phyloP scores from a whole-genome alignment of 2,797 vertebrate species.

The Hippopotamyrus pictus region DNA sequence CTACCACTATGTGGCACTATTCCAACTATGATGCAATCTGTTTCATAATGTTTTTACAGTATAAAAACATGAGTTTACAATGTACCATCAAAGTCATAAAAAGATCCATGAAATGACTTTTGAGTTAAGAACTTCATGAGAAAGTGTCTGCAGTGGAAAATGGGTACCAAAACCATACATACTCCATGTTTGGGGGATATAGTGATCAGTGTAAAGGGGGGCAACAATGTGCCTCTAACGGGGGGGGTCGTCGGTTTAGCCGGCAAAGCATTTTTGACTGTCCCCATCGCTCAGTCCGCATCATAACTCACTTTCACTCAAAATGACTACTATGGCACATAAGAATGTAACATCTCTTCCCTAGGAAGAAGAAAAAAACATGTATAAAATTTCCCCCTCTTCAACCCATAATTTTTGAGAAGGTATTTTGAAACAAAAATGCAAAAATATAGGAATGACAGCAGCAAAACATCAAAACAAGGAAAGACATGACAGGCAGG shows the following conservation, averaged over 20 bases:
- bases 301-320: background rate
- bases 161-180: background rate
- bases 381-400: background rate
- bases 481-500: background rate
- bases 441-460: background rate
- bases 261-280: background rate
- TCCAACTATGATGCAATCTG: background rate
- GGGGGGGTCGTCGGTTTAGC: background rate
- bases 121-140: background rate
- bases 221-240: background rate
- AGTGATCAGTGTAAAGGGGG: background rate
- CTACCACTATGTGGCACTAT: background rate
- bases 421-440: background rate
- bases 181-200: background rate
- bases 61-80: background rate
- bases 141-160: background rate
- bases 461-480: background rate
- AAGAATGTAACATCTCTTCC: background rate
- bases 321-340: background rate
- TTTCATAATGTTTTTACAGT: background rate
- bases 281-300: background rate
- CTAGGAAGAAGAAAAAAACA: background rate
- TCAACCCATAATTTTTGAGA: background rate
- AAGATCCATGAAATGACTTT: background rate
- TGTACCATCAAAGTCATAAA: background rate